Conservation (phyloP, 2,113 vertebrate species). For the Tupaia chinensis region DNA sequence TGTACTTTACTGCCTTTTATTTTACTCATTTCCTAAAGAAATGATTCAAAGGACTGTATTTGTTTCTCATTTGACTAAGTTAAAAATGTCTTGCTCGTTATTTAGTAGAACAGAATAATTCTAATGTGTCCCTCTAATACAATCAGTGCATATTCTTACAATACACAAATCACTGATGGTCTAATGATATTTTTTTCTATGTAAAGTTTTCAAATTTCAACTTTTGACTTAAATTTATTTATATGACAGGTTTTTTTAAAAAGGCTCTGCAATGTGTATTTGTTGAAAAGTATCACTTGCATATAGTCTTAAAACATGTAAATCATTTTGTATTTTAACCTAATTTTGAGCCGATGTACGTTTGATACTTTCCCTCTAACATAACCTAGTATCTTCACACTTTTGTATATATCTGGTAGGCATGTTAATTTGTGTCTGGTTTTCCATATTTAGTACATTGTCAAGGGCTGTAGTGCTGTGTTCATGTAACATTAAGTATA, state of each 20-base stretch:
- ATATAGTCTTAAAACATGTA: conserved; percentile 18
- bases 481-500: background rate
- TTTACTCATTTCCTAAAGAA: conserved; percentile 20
- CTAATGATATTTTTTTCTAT: background rate
- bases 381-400: background rate
- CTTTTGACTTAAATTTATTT: background rate
- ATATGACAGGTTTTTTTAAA: background rate
- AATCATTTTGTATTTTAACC: conserved; percentile 28
- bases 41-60: background rate
- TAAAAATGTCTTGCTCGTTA: background rate
- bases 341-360: background rate
- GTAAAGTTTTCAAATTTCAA: conserved; percentile 3
- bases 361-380: background rate
- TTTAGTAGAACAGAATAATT: background rate
- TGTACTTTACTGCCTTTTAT: background rate
- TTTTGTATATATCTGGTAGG: background rate
- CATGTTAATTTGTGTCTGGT: background rate
- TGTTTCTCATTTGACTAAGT: background rate
- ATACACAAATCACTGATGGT: background rate
- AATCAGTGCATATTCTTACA: background rate
- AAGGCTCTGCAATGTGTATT: background rate
- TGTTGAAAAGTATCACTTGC: background rate
- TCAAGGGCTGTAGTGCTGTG: background rate
- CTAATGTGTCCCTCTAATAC: background rate
- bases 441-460: background rate